Evolutionary conservation across 2,888 invertebrate genomes (phyloP).

Genomic region (Rhingia rostrata): DNA sequence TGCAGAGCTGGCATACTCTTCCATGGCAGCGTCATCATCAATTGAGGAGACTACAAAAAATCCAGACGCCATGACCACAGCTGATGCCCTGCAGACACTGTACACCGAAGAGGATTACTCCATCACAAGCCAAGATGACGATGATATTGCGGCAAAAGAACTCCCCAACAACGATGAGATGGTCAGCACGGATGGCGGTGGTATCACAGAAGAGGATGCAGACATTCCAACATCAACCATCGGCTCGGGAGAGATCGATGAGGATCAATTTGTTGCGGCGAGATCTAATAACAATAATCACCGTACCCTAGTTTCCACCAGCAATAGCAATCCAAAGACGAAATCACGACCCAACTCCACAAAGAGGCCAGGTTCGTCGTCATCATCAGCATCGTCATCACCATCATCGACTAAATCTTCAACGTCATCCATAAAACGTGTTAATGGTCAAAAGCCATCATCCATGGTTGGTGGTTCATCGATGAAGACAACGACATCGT

Average conservation of each 20-base stretch:
- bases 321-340: constrained; percentile 76
- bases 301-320: constrained; percentile 79
- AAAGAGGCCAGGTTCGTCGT: constrained; percentile 76
- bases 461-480: constrained; percentile 66
- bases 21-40: constrained; percentile 23
- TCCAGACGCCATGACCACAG: constrained; percentile 48
- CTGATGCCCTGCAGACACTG: constrained; percentile 40
- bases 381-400: constrained; percentile 32
- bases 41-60: constrained; percentile 55
- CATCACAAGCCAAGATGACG: constrained; percentile 75
- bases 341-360: constrained; percentile 76
- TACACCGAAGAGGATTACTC: constrained; percentile 64
- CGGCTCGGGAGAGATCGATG: constrained; percentile 61
- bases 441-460: constrained; percentile 76
- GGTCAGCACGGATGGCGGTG: constrained; percentile 32
- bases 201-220: constrained; percentile 50
- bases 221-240: constrained; percentile 71
- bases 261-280: constrained; percentile 81
- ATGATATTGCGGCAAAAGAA: constrained; percentile 77
- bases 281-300: constrained; percentile 81
- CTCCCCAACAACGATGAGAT: constrained; percentile 47
- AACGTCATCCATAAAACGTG: constrained; percentile 75
- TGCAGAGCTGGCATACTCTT: constrained; percentile 34
- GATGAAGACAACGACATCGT: constrained; percentile 72
- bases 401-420: constrained; percentile 77